Base-by-base conservation (phyloP, 2,888 invertebrate genomes). In the Merodon equestris region DNA sequence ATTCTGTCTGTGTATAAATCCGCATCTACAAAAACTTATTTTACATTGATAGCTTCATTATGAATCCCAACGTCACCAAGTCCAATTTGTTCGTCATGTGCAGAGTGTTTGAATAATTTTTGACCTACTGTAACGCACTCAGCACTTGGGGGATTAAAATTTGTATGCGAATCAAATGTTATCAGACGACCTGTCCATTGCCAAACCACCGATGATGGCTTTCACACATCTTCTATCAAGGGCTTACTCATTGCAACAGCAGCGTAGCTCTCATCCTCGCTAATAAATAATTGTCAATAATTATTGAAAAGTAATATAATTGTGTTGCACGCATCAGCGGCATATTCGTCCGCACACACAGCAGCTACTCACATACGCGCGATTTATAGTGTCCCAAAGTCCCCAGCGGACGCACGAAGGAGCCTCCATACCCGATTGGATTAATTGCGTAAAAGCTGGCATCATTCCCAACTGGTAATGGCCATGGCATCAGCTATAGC, bases 231-330 rank as follows among this genome's bases (percentile, higher is more conserved):
- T 42, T 56, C 61, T 56, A 44, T 54, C 56, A 48, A n/a, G 7
- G 17, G 44, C 38, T 42, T 40, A 51, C 18, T 51, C 14, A 36
- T 44, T 13, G 60, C 42, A 48, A 3, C 47, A 38, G 17, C 47
- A 53, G 13, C 38, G 14, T 63, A 18, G 9, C 9, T 15, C 5
- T 51, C 36, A 1, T 47, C 18, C 15, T 54, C n/a, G 50, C 56
- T 61, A 71, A 73, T 66, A 73, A 73, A 73, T 73, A 47, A 60
- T 54, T 44, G 42, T 54, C 73, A 73, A 73, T 73, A 66, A 56
- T 66, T 76, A 56, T 71, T 60, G 64, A 60, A 76, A 66, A 66
- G 64, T 60, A 71, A 76, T 76, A 76, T 47, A 48, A 76, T 54
- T 60, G 64, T 42, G 53, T n/a, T 50, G 44, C 40, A 64, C 51